phyloP scores from a whole-genome alignment of 2,888 invertebrate species.

The Tholera decimalis region DNA sequence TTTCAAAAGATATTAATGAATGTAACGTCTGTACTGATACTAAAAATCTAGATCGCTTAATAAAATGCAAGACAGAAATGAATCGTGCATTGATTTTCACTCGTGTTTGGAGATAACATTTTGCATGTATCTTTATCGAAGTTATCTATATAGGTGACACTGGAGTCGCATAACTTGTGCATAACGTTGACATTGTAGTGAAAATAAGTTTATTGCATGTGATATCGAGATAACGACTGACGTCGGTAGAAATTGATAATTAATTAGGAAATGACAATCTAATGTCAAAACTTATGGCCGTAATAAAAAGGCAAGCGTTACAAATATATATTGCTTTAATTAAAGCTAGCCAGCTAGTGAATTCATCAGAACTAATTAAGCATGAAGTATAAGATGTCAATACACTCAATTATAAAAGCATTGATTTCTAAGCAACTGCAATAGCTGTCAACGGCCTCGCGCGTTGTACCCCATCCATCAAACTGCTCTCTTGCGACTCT shows the following conservation, averaged over 20 bases:
- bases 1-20: constrained; percentile 14
- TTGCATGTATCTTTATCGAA: constrained; percentile 11
- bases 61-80: constrained; percentile 11
- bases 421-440: constrained; percentile 42
- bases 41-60: constrained; percentile 7
- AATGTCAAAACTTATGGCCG: neutral
- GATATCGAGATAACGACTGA: constrained; percentile 25
- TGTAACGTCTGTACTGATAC: neutral
- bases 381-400: constrained; percentile 19
- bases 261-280: neutral
- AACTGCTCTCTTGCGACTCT: constrained; percentile 39
- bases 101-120: constrained; percentile 20
- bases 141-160: constrained; percentile 57
- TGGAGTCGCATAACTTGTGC: constrained; percentile 37
- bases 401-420: constrained; percentile 29
- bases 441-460: constrained; percentile 50
- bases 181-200: constrained; percentile 30
- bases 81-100: constrained; percentile 6
- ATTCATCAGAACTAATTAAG: constrained; percentile 16
- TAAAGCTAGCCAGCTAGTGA: constrained; percentile 1
- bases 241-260: constrained; percentile 4
- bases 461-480: constrained; percentile 56
- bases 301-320: neutral
- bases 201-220: constrained; percentile 20
- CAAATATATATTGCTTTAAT: neutral